Base-by-base conservation (phyloP, 1,140 invertebrate species). In the Formica exsecta region DNA sequence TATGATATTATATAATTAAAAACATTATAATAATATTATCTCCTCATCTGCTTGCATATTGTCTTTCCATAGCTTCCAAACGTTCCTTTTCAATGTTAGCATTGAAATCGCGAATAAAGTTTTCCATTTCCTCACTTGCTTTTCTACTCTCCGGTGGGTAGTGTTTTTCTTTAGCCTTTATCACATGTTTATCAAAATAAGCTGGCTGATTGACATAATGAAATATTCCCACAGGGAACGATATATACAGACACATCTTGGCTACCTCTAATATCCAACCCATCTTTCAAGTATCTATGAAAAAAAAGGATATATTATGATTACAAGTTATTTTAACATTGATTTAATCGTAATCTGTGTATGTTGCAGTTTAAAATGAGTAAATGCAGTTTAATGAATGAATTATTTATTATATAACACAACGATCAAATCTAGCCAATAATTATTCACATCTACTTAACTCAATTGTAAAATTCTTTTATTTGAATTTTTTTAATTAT, bases 191-290 rank as follows among this genome's bases (percentile, higher is more conserved):
- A 93, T 98, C 97, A 93, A 98, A 98, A 92, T 97, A 97, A 64
- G 96, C 95, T 7, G 98, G 97, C 91, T 98, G 97, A 94, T 98
- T 98, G 91, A 98, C 98, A 86, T 97, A 96, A 93, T 98, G 97
- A 91, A 98, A 99, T 13, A 98, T 90, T 4, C 93, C 95, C 5
- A 98, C 98, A 0, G 98, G 98, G 94, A 99, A 98, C 0, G 96
- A 95, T 95, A 98, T 97, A 91, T 98, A 99, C 80, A 98, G 91
- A 36, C 96, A 96, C 98, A 99, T 98, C 95, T 96, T 97, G 19
- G 95, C 96, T 9, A 98, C 96, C 96, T 98, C 98, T 68, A 98
- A 93, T 92, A 97, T 96, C 98, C 98, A 98, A 77, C 97, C 97
- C 98, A 98, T 98, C 87, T 51, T 66, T 85, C 19, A 41, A 29